phyloP scores from a whole-genome alignment of 2,113 vertebrate species.

The Mustela nigripes region DNA sequence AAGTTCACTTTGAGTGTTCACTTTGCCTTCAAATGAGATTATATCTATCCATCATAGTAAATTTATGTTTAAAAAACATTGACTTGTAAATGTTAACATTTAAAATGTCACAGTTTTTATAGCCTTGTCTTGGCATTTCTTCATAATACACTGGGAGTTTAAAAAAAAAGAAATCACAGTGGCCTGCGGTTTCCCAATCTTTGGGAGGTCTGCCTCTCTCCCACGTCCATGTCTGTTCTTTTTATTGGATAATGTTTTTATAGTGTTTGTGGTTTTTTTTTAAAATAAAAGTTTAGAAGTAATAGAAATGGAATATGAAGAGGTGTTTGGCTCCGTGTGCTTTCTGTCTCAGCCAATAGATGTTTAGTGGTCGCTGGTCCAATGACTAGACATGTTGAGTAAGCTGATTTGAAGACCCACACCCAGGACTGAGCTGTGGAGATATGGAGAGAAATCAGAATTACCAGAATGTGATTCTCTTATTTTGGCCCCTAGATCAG shows the following conservation, averaged over 20 bases:
- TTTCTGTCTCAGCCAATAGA: neutral
- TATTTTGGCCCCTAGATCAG: neutral
- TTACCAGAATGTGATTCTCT: neutral
- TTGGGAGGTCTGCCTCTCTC: neutral
- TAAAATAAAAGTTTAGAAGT: neutral
- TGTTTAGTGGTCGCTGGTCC: neutral
- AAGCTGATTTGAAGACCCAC: neutral
- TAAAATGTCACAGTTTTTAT: neutral
- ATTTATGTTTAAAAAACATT: neutral
- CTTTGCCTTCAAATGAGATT: neutral
- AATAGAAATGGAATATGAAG: neutral
- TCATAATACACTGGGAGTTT: neutral
- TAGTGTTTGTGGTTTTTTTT: neutral
- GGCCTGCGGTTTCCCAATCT: neutral
- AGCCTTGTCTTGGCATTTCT: neutral
- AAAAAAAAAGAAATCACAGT: neutral
- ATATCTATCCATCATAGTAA: neutral
- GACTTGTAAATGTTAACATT: constrained; percentile 23
- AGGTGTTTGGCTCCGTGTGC: neutral
- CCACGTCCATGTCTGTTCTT: neutral
- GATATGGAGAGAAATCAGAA: neutral
- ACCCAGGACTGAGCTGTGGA: neutral
- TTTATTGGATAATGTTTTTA: neutral
- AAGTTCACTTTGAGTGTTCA: neutral
- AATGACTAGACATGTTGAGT: neutral